A percentile compares a stretch with the other conserved stretches of the same genome.
These are phyloP conservation scores for Tragopan temminckii DNA, from an alignment of 2,797 vertebrate genomes.

Conservation along the genomic window DNA sequence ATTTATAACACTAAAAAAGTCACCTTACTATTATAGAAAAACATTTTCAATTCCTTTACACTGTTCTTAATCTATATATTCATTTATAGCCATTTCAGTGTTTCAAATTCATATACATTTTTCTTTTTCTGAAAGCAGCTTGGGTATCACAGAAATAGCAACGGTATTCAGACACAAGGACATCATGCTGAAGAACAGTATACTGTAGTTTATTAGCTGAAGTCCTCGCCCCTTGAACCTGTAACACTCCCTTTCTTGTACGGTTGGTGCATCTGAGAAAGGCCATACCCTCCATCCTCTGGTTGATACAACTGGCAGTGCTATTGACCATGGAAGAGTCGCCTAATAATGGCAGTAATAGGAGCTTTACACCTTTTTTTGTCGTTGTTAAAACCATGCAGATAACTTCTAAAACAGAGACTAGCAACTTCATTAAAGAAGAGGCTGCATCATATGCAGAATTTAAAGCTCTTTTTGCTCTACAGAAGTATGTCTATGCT, in stretches of 20 bases:
- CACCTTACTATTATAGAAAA: neutral
- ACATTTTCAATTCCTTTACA: neutral
- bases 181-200: neutral
- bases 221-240: neutral
- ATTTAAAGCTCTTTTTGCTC: neutral
- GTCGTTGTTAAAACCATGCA: neutral
- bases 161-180: neutral
- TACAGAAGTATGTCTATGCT: neutral
- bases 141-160: accelerated
- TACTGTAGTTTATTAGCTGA: neutral
- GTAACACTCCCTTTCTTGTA: neutral
- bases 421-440: neutral
- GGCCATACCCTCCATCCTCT: neutral
- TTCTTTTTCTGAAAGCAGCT: neutral
- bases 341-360: neutral
- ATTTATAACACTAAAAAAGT: neutral
- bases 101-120: neutral
- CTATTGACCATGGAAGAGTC: neutral
- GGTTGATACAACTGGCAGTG: neutral
- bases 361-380: neutral
- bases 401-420: neutral
- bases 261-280: neutral
- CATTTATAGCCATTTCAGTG: neutral
- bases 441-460: neutral
- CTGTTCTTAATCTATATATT: neutral